Percentiles rank a stretch among this genome's conserved stretches.
Conservation (phyloP, 2,113 vertebrate genomes). For the Sminthopsis crassicaudata region DNA sequence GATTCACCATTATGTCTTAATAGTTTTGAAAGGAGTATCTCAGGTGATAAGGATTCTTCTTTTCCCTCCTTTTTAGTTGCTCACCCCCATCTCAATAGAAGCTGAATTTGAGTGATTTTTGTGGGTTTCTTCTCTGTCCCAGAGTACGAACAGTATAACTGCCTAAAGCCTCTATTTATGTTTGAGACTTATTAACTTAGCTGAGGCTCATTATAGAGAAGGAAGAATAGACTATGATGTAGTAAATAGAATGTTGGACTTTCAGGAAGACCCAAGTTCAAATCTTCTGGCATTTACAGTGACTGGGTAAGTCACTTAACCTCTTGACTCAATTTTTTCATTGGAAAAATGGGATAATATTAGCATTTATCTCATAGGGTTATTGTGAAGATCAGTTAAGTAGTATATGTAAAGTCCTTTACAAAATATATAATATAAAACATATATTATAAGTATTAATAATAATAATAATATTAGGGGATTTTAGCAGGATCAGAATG, state of each 20-base stretch:
- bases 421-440: not conserved
- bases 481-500: not conserved
- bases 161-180: not conserved
- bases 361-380: not conserved
- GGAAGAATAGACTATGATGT: not conserved
- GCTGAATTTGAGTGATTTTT: not conserved
- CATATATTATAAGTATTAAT: not conserved
- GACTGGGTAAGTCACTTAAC: not conserved
- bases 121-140: not conserved
- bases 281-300: not conserved
- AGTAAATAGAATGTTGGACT: not conserved
- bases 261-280: not conserved
- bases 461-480: not conserved
- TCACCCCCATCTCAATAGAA: not conserved
- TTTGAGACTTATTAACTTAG: not conserved
- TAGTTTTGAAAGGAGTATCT: not conserved
- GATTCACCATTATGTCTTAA: not conserved
- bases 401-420: not conserved
- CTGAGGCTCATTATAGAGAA: not conserved
- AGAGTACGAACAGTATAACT: not conserved
- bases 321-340: not conserved
- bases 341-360: not conserved
- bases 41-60: not conserved
- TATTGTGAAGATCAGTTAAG: not conserved
- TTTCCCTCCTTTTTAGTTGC: not conserved